These are phyloP conservation scores for Xestia c-nigrum DNA, from an alignment of 2,888 invertebrate genomes.

Conservation along the genomic window DNA sequence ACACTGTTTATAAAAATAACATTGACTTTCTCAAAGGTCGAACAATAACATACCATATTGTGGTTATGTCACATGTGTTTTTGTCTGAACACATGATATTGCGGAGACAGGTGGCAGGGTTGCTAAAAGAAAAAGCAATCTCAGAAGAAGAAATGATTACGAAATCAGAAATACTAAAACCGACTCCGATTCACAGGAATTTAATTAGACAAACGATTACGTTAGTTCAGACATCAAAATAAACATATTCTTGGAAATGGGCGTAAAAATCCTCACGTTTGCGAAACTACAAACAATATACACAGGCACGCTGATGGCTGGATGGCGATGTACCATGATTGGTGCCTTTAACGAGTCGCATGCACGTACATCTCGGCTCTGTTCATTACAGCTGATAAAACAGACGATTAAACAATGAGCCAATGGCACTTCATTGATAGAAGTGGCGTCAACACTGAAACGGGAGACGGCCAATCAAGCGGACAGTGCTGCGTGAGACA, in stretches of 20 bases:
- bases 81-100: conserved; percentile 53
- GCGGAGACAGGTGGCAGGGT: conserved; percentile 44
- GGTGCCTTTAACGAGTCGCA: conserved; percentile 68
- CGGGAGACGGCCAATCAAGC: conserved; percentile 84
- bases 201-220: conserved; percentile 45
- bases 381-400: conserved; percentile 87
- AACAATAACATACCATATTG: conserved; percentile 35
- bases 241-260: conserved; percentile 52
- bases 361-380: conserved; percentile 64
- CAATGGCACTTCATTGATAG: conserved; percentile 88
- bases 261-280: conserved; percentile 44
- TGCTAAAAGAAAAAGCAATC: conserved; percentile 38
- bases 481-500: conserved; percentile 49
- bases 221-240: conserved; percentile 38
- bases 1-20: conserved; percentile 49
- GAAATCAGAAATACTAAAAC: conserved; percentile 30
- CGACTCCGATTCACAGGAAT: conserved; percentile 31
- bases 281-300: conserved; percentile 44
- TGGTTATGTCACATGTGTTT: conserved; percentile 39
- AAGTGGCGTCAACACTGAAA: conserved; percentile 85
- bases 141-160: conserved; percentile 45
- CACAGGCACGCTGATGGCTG: conserved; percentile 26
- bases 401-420: conserved; percentile 88
- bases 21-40: conserved; percentile 58
- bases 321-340: conserved; percentile 64